phyloP scores from a whole-genome alignment of 1,140 invertebrate genomes.

The Drosophila oshimai region DNA sequence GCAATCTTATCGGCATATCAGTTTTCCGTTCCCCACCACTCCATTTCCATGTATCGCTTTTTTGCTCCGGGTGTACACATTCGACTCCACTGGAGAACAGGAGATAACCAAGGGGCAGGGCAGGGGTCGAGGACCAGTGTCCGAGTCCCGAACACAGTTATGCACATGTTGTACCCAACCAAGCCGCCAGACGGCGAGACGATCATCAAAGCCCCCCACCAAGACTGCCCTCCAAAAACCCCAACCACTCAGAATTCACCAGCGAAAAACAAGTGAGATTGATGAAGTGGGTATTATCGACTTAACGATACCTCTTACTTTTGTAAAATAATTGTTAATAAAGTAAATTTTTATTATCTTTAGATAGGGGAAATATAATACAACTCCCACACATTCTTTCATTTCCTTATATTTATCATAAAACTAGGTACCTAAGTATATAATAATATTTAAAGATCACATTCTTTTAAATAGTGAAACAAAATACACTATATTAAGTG shows the following conservation, averaged over 20 bases:
- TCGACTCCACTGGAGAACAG: conserved; percentile 7
- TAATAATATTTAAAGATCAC: too few species aligned
- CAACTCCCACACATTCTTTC: too few species aligned
- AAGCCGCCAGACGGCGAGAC: conserved; percentile 45
- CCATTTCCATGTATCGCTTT: conserved; percentile 49
- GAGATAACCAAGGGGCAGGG: not conserved
- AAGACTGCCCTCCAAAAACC: conserved; percentile 13
- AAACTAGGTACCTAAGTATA: too few species aligned
- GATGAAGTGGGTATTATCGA: not conserved
- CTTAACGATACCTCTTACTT: not conserved
- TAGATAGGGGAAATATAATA: not conserved
- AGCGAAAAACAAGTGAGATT: conserved; percentile 15
- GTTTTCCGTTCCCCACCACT: conserved; percentile 48
- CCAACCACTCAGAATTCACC: conserved; percentile 15
- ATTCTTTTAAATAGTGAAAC: too few species aligned
- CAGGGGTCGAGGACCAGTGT: conserved; percentile 31
- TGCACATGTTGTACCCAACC: conserved; percentile 60
- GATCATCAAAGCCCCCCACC: conserved; percentile 35
- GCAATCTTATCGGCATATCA: conserved; percentile 72
- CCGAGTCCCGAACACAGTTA: conserved; percentile 59
- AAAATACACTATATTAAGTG: too few species aligned
- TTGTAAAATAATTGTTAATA: too few species aligned
- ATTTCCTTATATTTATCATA: too few species aligned
- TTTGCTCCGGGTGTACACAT: conserved; percentile 63
- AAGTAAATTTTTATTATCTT: not conserved